Evolutionary conservation across 2,797 vertebrate genomes (phyloP), one percentile per base, ranked within the genome.

Genomic region (Zalophus californianus): DNA sequence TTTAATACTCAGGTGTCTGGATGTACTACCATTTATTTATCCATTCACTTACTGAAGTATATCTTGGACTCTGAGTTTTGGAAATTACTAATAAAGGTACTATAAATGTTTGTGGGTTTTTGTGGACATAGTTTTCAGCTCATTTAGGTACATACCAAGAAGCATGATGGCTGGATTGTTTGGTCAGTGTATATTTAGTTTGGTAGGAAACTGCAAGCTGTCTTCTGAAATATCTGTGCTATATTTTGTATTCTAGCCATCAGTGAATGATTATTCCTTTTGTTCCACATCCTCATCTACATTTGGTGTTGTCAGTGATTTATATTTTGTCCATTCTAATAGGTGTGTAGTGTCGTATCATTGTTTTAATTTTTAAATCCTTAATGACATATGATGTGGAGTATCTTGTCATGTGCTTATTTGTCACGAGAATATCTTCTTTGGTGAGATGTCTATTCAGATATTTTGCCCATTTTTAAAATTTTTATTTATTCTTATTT

Each of bases 271-370:
- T 7, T 38, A 1, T 66, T 79, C 29, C 21, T 86, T 5, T 58
- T 58, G 14, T 6, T 58, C 38, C 14, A 38, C 4, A 6, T 41
- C 1, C n/a, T 75, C n/a, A 35, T 7, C 16, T 27, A 7, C 14
- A 38, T 25, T 88, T 78, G 23, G 13, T 48, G 6, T 48, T 77
- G 29, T 20, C 12, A 3, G 15, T 23, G 38, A 44, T 88, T 84
- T 73, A 50, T 35, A 54, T 84, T 87, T 89, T 75, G 80, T 5
- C 52, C 41, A 1, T 91, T 83, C 2, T 70, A 52, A 2, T 21
- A 52, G 0, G 11, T 44, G 2, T 5, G 10, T 48, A 54, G 70
- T 70, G 18, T 3, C 16, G n/a, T 35, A 7, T 29, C 0, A 6
- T 7, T 58, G 48, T 68, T 91, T 88, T 60, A 41, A 54, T 73